These are phyloP conservation scores for Artibeus lituratus DNA, from an alignment of 2,797 vertebrate species.

Conservation along the genomic window DNA sequence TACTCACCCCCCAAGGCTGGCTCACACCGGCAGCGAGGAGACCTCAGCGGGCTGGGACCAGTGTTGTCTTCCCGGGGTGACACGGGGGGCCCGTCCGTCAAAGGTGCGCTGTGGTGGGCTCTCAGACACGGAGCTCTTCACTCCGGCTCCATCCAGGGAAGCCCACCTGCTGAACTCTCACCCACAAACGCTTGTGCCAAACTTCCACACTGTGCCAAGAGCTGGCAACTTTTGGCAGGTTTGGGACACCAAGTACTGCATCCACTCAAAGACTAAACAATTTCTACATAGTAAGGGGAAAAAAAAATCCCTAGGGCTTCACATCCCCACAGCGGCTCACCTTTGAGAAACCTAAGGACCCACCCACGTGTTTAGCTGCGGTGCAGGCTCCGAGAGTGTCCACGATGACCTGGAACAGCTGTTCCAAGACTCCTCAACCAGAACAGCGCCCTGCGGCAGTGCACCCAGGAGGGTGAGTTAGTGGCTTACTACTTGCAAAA, in stretches of 20 bases:
- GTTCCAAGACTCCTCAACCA: too few relatives aligned
- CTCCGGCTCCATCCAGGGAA: background rate
- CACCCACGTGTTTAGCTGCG: background rate
- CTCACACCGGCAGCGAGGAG: background rate
- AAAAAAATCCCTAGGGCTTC: background rate
- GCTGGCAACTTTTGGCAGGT: background rate
- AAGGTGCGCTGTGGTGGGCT: background rate
- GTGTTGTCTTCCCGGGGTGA: background rate
- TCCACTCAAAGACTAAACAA: background rate
- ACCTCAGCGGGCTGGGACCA: background rate
- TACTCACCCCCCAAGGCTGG: background rate
- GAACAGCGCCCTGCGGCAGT: too few relatives aligned
- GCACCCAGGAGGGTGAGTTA: too few relatives aligned
- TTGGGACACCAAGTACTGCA: fast-evolving
- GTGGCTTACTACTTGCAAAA: background rate
- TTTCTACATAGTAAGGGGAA: background rate
- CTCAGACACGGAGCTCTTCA: background rate
- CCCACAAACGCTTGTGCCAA: background rate
- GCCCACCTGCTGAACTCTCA: background rate
- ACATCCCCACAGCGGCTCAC: background rate
- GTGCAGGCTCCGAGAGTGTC: background rate
- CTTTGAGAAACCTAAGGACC: background rate
- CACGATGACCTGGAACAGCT: too few relatives aligned
- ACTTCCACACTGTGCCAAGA: background rate
- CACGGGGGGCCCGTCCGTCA: background rate